Base-by-base conservation (phyloP, 2,113 vertebrate genomes). In the Lota lota region DNA sequence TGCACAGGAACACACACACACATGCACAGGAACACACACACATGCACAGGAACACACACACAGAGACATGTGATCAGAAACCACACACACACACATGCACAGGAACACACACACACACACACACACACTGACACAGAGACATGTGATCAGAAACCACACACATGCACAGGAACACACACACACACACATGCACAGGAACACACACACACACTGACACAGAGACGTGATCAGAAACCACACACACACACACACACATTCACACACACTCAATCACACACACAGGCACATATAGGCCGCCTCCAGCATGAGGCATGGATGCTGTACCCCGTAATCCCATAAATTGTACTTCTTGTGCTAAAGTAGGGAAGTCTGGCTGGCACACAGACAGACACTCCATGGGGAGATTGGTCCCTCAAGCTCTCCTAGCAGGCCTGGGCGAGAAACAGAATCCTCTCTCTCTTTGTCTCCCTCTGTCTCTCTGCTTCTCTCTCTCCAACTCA, bases 251-350 rank as follows among this genome's bases (percentile, higher is more conserved):
- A 14, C 58, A 22, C 58, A 21, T 21, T 21, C 58, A 12, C 58
- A 20, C 57, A 59, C 57, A 20, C 58, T 1, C 20, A 10, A 1
- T 4, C 58, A 22, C 58, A 21, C 19, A 21, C 58, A 12, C 58
- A 60, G 11, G 22, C 58, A 60, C n/a, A 60, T 22, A 33, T 5
- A 33, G 4, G 8, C 40, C 24, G 78, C 86, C 82, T 62, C 40
- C 74, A 82, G 87, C 76, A 64, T 79, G 79, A 82, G 28, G 77
- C 79, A 85, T 73, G 70, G 76, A 80, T 22, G 70, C 63, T 73
- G 79, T 72, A 87, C 78, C 74, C 82, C 71, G 69, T 89, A 85
- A 90, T 88, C 88, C 85, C 85, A 88, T 87, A 87, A 84, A 21
- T 83, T 85, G 75, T 82, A 80, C 70, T 83, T 85, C 81, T 82